These are phyloP conservation scores for Rotaria socialis DNA, from an alignment of 2,888 invertebrate species.

Conservation along the genomic window DNA sequence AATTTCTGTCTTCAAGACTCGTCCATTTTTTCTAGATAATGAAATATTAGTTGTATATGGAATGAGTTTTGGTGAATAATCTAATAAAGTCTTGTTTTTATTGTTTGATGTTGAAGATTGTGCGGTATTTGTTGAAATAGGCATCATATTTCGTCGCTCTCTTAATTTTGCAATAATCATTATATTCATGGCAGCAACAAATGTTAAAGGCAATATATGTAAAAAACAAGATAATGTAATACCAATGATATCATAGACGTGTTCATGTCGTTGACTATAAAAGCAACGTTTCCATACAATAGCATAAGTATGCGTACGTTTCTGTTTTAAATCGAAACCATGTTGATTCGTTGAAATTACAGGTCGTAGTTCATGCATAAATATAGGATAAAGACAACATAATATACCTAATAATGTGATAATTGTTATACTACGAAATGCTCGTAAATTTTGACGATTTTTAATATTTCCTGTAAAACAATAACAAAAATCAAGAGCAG, in stretches of 20 bases:
- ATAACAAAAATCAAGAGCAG: background rate
- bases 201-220: conserved; percentile 27
- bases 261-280: background rate
- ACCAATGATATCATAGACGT: background rate
- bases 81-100: no score
- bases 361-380: conserved; percentile 16
- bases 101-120: background rate
- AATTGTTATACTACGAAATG: conserved; percentile 27
- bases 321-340: background rate
- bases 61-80: background rate
- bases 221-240: background rate
- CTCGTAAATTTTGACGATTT: conserved; percentile 1
- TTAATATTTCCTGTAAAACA: background rate
- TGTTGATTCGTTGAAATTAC: background rate
- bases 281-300: conserved; percentile 11
- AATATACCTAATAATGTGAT: conserved; percentile 16
- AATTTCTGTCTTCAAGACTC: no score
- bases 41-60: background rate
- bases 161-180: background rate
- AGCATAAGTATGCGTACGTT: background rate
- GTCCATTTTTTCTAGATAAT: no score
- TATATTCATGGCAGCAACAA: conserved; percentile 1
- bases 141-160: background rate
- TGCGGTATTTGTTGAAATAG: background rate
- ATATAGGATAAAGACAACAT: background rate